phyloP scores from a whole-genome alignment of 2,797 vertebrate genomes.

The Molossus alvarezi region DNA sequence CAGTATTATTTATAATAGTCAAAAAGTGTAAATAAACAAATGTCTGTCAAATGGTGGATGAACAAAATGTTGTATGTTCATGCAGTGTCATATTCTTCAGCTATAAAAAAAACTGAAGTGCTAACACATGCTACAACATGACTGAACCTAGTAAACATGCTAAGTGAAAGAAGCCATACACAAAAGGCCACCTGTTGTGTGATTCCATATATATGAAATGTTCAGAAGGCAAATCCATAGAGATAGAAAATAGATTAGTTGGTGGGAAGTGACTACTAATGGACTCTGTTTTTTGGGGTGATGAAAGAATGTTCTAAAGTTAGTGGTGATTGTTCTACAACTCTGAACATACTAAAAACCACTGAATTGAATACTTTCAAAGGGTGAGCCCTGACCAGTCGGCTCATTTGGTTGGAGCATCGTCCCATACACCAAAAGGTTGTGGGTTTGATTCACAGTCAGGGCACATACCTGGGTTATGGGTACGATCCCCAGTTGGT shows the following conservation, averaged over 20 bases:
- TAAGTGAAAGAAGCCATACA: neutral
- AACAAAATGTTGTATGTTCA: neutral
- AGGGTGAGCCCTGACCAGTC: neutral
- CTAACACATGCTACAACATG: neutral
- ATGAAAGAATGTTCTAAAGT: constrained; percentile 42
- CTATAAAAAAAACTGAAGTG: constrained; percentile 19
- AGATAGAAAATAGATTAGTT: constrained; percentile 6
- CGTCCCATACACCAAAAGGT: too few relatives aligned
- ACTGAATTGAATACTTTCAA: constrained; percentile 41
- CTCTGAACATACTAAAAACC: constrained; percentile 42
- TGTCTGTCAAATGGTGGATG: neutral
- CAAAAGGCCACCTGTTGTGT: neutral
- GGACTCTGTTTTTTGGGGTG: neutral
- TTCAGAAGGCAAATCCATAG: constrained; percentile 27
- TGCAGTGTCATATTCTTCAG: constrained; percentile 1
- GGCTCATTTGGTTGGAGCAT: too few relatives aligned
- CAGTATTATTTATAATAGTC: neutral
- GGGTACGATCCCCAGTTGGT: too few relatives aligned
- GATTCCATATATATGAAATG: neutral
- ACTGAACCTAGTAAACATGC: neutral
- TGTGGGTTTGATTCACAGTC: too few relatives aligned
- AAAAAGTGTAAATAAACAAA: neutral
- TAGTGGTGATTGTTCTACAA: neutral
- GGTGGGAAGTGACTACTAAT: neutral
- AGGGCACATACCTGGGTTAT: too few relatives aligned